Base-by-base conservation (phyloP, 2,113 vertebrate species). In the Etheostoma spectabile region DNA sequence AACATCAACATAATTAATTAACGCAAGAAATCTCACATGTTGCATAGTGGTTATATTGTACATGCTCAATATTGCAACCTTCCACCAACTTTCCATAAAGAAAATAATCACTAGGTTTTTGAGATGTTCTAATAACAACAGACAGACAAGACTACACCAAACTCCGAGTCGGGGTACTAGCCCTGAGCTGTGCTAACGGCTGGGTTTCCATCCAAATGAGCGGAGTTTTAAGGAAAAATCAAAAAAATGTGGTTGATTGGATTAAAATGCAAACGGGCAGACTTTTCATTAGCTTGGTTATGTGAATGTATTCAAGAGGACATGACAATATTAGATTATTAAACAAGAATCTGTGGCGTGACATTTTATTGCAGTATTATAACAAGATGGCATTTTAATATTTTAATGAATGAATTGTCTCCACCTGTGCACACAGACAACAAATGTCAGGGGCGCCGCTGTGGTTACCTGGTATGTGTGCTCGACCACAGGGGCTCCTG, bases 311-410 rank as follows among this genome's bases (percentile, higher is more conserved):
- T 30, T 59, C 13, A 33, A 46, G 8, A 49, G 57, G 75, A 62
- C 0, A 35, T 10, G 55, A 53, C 63, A 21, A 2, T 42, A 18
- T 42, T 18, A 51, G 69, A 24, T 66, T 35, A 77, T 33, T 57
- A 48, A 59, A 35, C 46, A 0, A 72, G 55, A 12, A 3, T 56
- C 72, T 19, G 45, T 11, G 13, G 19, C 18, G 0, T 66, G 53
- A 77, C 64, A 77, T 77, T 77, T 38, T 49, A 19, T 49, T 49
- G n/a, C 24, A 0, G 14, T 49, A 35, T 67, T n/a, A 27, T 38
- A 60, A 21, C 62, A 2, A 21, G 42, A 49, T 59, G 74, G 14
- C 52, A 66, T 77, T 67, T 38, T 19, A 27, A 60, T 21, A 18
- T 60, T 77, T 7, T 51, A 60, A 77, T 66, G 22, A 76, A 21